Percentiles rank a stretch among this genome's conserved stretches.
phyloP scores from a whole-genome alignment of 2,888 invertebrate genomes.

The Eupithecia pulchellata region DNA sequence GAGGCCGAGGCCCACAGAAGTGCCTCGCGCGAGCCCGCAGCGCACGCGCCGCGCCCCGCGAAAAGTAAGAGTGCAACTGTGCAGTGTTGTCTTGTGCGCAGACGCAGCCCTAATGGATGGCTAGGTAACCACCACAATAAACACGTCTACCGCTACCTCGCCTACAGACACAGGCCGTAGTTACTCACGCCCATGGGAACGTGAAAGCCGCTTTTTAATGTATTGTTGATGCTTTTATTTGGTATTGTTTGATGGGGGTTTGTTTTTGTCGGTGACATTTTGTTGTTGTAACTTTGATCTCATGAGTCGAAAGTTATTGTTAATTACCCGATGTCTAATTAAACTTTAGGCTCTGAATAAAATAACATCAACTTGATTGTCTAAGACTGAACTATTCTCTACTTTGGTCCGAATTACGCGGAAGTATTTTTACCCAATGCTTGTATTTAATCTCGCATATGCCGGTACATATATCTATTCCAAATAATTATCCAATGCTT shows the following conservation, averaged over 20 bases:
- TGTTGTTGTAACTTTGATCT: neutral
- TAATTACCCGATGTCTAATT: neutral
- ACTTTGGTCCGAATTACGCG: neutral
- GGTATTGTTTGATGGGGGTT: conserved; percentile 36
- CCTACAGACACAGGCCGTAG: neutral
- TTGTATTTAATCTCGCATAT: no score
- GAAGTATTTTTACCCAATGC: no score
- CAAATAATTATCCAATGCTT: no score
- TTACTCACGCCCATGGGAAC: conserved; percentile 44
- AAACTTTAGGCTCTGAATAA: neutral
- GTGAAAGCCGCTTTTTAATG: conserved; percentile 49
- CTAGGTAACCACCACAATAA: conserved; percentile 59
- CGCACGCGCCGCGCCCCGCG: conserved; percentile 48
- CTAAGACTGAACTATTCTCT: neutral
- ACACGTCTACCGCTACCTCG: no score
- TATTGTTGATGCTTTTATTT: conserved; percentile 39
- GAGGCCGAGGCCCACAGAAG: conserved; percentile 29
- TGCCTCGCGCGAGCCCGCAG: conserved; percentile 36
- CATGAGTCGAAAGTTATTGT: neutral
- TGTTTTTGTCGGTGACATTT: conserved; percentile 11
- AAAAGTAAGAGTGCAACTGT: conserved; percentile 67
- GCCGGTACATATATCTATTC: no score
- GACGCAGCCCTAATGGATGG: conserved; percentile 70
- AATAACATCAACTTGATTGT: neutral
- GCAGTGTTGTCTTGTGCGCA: conserved; percentile 62